Evolutionary conservation across 1,140 invertebrate genomes (phyloP).

Genomic region (Drosophila santomea): DNA sequence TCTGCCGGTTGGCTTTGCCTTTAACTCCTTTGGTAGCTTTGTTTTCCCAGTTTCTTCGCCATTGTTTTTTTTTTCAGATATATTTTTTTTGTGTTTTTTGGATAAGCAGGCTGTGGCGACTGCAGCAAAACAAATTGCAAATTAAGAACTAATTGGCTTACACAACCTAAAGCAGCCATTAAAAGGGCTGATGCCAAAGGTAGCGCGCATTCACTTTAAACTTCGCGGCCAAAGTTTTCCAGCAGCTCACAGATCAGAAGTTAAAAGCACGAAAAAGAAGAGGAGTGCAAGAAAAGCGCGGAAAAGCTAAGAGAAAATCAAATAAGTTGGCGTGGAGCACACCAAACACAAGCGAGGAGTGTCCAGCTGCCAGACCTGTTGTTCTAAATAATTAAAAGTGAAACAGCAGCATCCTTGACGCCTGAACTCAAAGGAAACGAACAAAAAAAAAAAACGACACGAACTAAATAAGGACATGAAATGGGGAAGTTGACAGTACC

Average conservation of each 20-base stretch:
- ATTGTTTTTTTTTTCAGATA: neutral
- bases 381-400: constrained; percentile 77
- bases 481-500: constrained; percentile 14
- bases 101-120: constrained; percentile 20
- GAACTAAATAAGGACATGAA: neutral
- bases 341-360: constrained; percentile 33
- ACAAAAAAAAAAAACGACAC: neutral
- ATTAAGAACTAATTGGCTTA: constrained; percentile 83
- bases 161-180: constrained; percentile 80
- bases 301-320: constrained; percentile 52
- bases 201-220: constrained; percentile 67
- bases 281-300: neutral
- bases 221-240: constrained; percentile 62
- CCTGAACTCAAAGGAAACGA: constrained; percentile 9
- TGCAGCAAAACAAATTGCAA: constrained; percentile 83
- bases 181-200: constrained; percentile 62
- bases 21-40: constrained; percentile 68
- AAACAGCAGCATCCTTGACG: constrained; percentile 51
- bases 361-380: constrained; percentile 55
- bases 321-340: constrained; percentile 50
- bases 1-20: constrained; percentile 75
- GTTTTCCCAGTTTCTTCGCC: constrained; percentile 35
- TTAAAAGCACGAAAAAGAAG: neutral
- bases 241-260: constrained; percentile 57
- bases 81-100: constrained; percentile 35